Base-by-base conservation (phyloP, 2,888 invertebrate genomes). In the Eurois occulta region DNA sequence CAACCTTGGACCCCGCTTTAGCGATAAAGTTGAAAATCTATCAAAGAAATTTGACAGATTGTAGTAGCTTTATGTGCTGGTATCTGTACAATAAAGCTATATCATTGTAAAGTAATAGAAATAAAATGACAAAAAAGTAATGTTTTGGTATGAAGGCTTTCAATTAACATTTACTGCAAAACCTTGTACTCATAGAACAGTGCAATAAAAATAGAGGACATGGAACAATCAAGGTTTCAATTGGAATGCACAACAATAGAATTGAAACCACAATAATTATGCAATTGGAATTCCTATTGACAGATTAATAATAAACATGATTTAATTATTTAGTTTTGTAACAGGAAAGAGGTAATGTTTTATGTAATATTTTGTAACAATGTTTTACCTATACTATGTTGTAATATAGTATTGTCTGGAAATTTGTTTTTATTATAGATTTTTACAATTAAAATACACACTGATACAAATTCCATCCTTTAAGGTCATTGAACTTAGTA, bases 151-250 rank as follows among this genome's bases (percentile, higher is more conserved):
- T 38, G 35, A 64, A 38, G 62, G 62, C 10, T 72, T 62, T 48
- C 18, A 18, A 46, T 24, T 52, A 16, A 16, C 46, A 73, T 48
- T 11, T 13, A 48, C 8, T 16, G n/a, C 16, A 55, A 74, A 28
- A 41, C 46, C 21, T 41, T 58, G 46, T 18, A 24, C 16, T 21
- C 28, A 48, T 35, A 52, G 43, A 2, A 60, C 35, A 60, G 16
- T 28, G 4, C 10, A 48, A 75, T 81, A 43, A 55, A 67, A 68
- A 65, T 68, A n/a, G 46, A 82, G 77, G 46, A 24, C 52, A 83
- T 10, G 38, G 46, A n/a, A 0, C 38, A 60, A 41, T 65, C 21
- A 64, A 74, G 55, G 46, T 55, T 38, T 58, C n/a, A 48, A 64
- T 55, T 55, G 60, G 38, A 81, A 55, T 55, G 13, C 32, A 32